These are phyloP conservation scores for Brachionus sp. DNA, from an alignment of 1,140 invertebrate species.

Conservation along the genomic window DNA sequence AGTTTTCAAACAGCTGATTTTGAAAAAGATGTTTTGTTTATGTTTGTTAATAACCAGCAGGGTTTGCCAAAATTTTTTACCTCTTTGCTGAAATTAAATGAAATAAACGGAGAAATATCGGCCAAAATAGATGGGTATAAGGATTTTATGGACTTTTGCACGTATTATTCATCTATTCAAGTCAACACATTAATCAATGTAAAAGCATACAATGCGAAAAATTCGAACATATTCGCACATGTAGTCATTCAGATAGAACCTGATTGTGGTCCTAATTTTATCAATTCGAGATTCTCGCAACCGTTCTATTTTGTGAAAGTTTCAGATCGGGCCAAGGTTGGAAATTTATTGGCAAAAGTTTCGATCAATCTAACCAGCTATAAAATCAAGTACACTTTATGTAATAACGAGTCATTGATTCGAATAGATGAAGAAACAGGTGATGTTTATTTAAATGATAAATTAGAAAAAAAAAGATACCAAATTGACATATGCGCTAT, in stretches of 20 bases:
- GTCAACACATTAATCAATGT: background rate
- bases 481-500: background rate
- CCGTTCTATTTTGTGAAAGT: background rate
- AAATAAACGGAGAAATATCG: background rate
- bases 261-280: background rate
- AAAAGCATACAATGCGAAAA: background rate
- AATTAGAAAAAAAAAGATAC: background rate
- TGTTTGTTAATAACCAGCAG: background rate
- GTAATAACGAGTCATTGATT: background rate
- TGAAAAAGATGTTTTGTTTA: background rate
- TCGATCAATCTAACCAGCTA: background rate
- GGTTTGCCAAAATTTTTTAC: slow-evolving; percentile 7
- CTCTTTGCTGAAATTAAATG: background rate
- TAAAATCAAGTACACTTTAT: background rate
- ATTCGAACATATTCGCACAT: background rate
- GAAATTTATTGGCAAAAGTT: background rate
- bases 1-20: background rate
- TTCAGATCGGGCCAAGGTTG: background rate
- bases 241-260: background rate
- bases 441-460: background rate
- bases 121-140: background rate
- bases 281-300: background rate
- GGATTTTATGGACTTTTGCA: background rate
- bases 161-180: background rate
- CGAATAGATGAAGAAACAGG: background rate